Evolutionary conservation across 2,888 invertebrate species (phyloP).

Genomic region (Tuta absoluta): DNA sequence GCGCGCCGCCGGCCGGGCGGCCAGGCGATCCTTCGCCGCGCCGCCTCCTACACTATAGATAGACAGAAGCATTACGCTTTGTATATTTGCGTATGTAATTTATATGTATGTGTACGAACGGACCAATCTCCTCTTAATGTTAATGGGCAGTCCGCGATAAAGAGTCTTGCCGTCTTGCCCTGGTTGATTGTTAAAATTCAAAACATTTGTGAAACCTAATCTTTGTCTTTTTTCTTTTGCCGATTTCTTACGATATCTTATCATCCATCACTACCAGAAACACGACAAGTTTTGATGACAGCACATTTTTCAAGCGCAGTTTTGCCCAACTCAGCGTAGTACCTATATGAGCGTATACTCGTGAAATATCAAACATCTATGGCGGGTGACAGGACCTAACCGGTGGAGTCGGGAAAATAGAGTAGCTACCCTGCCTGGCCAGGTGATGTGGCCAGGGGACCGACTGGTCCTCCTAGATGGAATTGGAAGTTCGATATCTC

Average conservation of each 20-base stretch:
- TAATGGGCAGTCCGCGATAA: neutral
- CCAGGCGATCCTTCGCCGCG: neutral
- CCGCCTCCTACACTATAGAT: neutral
- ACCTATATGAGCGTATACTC: no score
- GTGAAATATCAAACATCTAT: no score
- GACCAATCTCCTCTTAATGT: neutral
- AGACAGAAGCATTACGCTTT: conserved; percentile 13
- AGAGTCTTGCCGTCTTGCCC: conserved; percentile 16
- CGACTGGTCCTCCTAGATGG: no score
- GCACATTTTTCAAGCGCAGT: no score
- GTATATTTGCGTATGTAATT: conserved; percentile 11
- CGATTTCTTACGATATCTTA: neutral
- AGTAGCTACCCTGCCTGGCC: no score
- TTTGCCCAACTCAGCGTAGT: no score
- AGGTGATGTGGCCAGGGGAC: no score
- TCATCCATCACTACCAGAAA: neutral
- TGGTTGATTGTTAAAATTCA: conserved; percentile 17
- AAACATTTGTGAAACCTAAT: neutral
- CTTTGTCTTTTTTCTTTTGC: neutral
- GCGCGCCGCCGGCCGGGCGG: no score
- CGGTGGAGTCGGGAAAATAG: no score
- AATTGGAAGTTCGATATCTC: no score
- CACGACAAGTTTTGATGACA: no score
- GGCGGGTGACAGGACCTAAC: no score
- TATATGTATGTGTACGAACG: neutral